Evolutionary conservation across 2,888 invertebrate genomes (phyloP).

Genomic region (Ectemnius lituratus): DNA sequence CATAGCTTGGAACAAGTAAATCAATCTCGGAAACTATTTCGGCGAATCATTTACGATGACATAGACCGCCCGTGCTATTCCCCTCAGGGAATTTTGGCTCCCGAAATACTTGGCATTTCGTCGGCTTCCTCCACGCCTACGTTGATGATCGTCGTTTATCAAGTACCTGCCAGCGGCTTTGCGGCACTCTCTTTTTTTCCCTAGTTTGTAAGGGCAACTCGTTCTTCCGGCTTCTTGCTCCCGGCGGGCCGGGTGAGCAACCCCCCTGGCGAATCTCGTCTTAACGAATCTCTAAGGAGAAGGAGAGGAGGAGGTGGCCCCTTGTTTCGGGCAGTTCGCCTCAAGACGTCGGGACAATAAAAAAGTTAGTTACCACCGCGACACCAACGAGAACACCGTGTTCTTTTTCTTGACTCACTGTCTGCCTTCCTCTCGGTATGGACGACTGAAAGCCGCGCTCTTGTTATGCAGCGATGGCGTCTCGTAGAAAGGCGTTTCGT

Average conservation of each 20-base stretch:
- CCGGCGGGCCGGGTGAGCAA: neutral
- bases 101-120: conserved; percentile 24
- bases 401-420: neutral
- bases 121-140: conserved; percentile 32
- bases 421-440: neutral
- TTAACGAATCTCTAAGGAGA: conserved; percentile 54
- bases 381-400: neutral
- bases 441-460: conserved; percentile 6
- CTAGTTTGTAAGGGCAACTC: neutral
- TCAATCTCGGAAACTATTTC: conserved; percentile 33
- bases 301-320: neutral
- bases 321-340: neutral
- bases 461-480: conserved; percentile 41
- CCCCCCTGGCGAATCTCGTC: conserved; percentile 47
- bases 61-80: conserved; percentile 49
- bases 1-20: neutral
- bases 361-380: conserved; percentile 15
- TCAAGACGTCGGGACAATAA: conserved; percentile 20
- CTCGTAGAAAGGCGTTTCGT: conserved; percentile 56
- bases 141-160: conserved; percentile 50
- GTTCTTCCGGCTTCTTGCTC: conserved; percentile 16
- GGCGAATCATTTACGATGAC: conserved; percentile 53
- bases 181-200: neutral
- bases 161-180: conserved; percentile 23
- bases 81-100: conserved; percentile 29